Conservation (phyloP, 2,113 vertebrate genomes). For the Sisor rabdophorus region DNA sequence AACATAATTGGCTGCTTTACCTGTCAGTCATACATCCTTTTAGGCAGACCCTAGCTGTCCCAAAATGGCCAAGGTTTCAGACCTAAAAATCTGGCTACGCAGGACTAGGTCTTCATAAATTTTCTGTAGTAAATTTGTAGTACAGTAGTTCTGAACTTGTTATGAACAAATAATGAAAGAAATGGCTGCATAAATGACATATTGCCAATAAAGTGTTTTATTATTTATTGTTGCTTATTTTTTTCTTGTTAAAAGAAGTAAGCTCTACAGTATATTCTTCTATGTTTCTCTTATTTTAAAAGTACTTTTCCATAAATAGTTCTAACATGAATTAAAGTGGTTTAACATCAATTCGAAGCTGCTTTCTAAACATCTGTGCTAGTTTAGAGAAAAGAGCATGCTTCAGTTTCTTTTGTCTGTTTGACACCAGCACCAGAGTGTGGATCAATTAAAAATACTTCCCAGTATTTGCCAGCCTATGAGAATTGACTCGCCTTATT, state of each 20-base stretch:
- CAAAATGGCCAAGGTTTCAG: too few species aligned
- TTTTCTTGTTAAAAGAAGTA: not conserved
- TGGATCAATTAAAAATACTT: slow-evolving; percentile 35
- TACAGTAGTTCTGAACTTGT: too few species aligned
- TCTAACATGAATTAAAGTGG: not conserved
- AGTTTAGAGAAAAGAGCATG: not conserved
- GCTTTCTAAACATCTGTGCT: not conserved
- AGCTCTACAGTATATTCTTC: not conserved
- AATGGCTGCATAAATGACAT: not conserved
- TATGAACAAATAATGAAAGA: not conserved
- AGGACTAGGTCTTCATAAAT: too few species aligned
- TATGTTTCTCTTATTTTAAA: not conserved
- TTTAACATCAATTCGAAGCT: not conserved
- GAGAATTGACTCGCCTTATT: slow-evolving; percentile 15
- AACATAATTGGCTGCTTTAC: too few species aligned
- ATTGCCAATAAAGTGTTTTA: not conserved
- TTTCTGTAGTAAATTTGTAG: too few species aligned
- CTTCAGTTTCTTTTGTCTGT: not conserved
- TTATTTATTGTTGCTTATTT: not conserved
- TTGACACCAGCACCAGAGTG: not conserved
- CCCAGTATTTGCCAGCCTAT: slow-evolving; percentile 30
- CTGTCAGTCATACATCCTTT: too few species aligned
- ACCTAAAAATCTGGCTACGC: too few species aligned
- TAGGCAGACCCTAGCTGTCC: too few species aligned
- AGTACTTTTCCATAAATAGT: not conserved